Evolutionary conservation across 2,888 invertebrate species (phyloP).

Genomic region (Corythucha ciliata): DNA sequence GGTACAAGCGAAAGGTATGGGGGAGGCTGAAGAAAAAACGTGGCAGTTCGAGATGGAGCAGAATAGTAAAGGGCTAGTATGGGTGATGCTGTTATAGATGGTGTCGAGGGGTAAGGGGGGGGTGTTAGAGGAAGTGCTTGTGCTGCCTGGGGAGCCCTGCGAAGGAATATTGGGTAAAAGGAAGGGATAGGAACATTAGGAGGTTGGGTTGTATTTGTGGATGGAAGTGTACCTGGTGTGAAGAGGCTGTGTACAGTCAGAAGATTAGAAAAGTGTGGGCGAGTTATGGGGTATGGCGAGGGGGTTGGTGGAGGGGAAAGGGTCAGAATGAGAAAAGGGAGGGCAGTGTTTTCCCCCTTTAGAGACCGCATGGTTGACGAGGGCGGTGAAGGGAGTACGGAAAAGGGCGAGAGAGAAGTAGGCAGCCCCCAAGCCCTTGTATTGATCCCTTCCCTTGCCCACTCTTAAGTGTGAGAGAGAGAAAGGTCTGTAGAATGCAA

Average conservation of each 20-base stretch:
- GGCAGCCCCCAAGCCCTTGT: too few species aligned
- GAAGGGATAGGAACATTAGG: too few species aligned
- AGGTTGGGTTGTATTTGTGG: slow-evolving; percentile 21
- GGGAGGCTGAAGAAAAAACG: slow-evolving; percentile 8
- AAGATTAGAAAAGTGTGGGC: slow-evolving; percentile 17
- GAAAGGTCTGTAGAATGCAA: too few species aligned
- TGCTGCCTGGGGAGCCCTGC: too few species aligned
- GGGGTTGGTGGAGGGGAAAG: neutral
- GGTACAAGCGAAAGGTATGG: neutral
- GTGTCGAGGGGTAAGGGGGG: neutral
- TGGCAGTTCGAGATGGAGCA: neutral
- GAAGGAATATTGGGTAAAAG: too few species aligned
- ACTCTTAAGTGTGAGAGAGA: too few species aligned
- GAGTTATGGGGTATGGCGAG: neutral
- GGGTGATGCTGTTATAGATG: neutral
- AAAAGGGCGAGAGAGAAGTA: too few species aligned
- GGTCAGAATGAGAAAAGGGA: neutral
- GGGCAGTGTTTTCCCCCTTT: neutral
- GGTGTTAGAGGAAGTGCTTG: neutral
- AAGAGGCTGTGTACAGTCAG: slow-evolving; percentile 22
- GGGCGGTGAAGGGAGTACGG: too few species aligned
- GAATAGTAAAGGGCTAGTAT: neutral
- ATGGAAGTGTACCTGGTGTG: slow-evolving; percentile 24
- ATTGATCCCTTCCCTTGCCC: too few species aligned
- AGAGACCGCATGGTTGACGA: slow-evolving; percentile 4